Base-by-base conservation (phyloP, 1,140 invertebrate species). In the Drosophila santomea region DNA sequence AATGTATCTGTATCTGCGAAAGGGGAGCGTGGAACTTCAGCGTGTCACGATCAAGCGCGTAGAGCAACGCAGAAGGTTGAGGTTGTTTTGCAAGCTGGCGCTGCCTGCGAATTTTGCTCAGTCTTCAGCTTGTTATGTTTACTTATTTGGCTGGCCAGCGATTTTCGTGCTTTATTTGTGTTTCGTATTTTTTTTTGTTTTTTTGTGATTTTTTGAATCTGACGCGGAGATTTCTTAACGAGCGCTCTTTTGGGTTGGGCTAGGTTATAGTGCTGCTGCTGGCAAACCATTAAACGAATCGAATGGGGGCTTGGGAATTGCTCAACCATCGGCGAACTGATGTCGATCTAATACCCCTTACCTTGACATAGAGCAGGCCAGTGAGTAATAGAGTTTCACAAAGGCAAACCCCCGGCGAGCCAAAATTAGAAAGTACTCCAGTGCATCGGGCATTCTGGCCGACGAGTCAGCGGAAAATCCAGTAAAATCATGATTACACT, bases 1-100 rank as follows among this genome's bases (percentile, higher is more conserved):
- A 7, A 39, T 39, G 32, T 32, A 32, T 32, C 8, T 8, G 32
- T 32, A 35, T n/a, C n/a, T 35, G 56, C 55, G 78, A 61, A 52
- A 52, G 61, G 59, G 72, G 56, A 77, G 50, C 73, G 72, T 77
- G 74, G 61, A 73, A 61, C 62, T 38, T 77, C 57, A 77, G 61
- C 74, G 75, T 80, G 81, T 85, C 81, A 85, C 81, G 81, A 81
- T 63, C 76, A 71, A 57, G 66, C 74, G 75, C 75, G 66, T 77
- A 55, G 59, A 71, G 75, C 74, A 52, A 60, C 76, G 74, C 79
- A 83, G 80, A 89, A 89, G 84, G 84, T 89, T 89, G 84, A 80
- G 84, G 67, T 83, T 88, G 84, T 80, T 79, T 81, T 74, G 75
- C 78, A 80, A 77, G 77, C 72, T 28, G 32, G 23, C 55, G 56